Percentiles rank a stretch among this genome's conserved stretches.
Conservation (phyloP, 2,797 vertebrate species). For the Acrossocheilus fasciatus region DNA sequence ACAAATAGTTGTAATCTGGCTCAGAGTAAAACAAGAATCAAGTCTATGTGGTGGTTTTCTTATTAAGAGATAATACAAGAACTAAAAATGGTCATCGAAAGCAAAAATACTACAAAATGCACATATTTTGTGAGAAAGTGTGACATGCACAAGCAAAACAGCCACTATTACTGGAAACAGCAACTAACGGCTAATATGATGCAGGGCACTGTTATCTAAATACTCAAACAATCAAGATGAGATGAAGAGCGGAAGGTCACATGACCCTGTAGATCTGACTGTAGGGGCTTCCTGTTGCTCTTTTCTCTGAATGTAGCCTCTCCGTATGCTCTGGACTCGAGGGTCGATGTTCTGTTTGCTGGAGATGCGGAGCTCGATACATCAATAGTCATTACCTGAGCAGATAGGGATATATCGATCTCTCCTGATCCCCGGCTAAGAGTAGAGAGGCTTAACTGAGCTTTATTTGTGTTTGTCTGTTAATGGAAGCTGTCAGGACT, state of each 20-base stretch:
- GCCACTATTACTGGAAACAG: not conserved
- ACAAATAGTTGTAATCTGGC: too few relatives aligned
- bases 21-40: too few relatives aligned
- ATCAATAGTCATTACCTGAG: constrained; percentile 46
- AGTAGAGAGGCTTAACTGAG: not conserved
- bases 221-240: not conserved
- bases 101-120: not conserved
- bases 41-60: too few relatives aligned
- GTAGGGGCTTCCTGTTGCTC: not conserved
- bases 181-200: not conserved
- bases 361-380: constrained; percentile 11
- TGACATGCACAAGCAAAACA: not conserved
- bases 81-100: too few relatives aligned
- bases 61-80: too few relatives aligned
- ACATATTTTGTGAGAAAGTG: not conserved
- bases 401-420: constrained; percentile 37
- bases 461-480: not conserved
- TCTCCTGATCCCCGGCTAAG: not conserved
- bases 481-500: not conserved
- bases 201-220: not conserved
- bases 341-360: not conserved
- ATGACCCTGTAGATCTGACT: not conserved
- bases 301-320: not conserved
- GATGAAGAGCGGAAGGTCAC: not conserved
- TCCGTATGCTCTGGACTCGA: not conserved